Evolutionary conservation across 2,113 vertebrate species (phyloP), one percentile per base, ranked within the genome.

Genomic region (Ariopsis seemanni): DNA sequence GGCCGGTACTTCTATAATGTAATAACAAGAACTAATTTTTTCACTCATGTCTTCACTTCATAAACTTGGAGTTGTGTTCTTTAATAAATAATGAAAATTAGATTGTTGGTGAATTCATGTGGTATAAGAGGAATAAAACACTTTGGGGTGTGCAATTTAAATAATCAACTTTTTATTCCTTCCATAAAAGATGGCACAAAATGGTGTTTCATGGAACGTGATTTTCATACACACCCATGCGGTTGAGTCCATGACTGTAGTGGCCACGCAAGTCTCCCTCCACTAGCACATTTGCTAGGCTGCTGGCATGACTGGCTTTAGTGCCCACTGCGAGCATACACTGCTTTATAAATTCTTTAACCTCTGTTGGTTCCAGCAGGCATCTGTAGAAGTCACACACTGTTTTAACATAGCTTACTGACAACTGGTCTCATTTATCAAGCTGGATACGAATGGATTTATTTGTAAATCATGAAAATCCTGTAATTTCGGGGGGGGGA

Each of bases 161-260:
- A 20, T 34, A 20, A 42, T 22, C 18, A 50, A 48, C 42, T 11
- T 50, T 48, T 8, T 50, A 11, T 74, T 96, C 94, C 17, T 12
- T 4, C 27, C 91, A 86, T 69, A 34, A 88, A 17, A 96, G 42
- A 7, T 71, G 8, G 17, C 17, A 12, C 5, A 78, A 0, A 7
- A 34, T 12, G 92, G 55, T 80, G 17, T 80, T 80, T 20, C 58
- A 58, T 22, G 3, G n/a, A 80, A 34, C 0, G 1, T 50, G 25
- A 20, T 22, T 8, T 3, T 7, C 12, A 50, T 53, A 92, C 94
- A 89, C 11, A 96, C 95, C 95, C 92, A 95, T 93, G 83, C 95
- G 90, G 92, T 96, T 96, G 62, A 96, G 95, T 52, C 95, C 95
- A 5, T 96, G 95, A 89, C 95, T 96, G 91, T 94, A 95, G 91